These are phyloP conservation scores for Galaxias olidus DNA, from an alignment of 2,797 vertebrate genomes.

Conservation along the genomic window DNA sequence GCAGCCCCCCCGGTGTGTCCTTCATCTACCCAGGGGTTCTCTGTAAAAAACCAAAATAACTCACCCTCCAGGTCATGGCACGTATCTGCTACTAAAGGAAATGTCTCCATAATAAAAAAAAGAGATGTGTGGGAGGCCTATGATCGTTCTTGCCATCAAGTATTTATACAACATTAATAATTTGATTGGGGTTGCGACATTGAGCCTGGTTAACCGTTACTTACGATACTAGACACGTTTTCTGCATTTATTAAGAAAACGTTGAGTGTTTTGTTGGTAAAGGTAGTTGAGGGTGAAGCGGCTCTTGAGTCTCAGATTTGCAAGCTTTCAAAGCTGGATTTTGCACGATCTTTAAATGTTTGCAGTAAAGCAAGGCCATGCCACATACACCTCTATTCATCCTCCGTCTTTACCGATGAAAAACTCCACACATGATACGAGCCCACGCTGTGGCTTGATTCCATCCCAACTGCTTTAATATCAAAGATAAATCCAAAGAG, in stretches of 20 bases:
- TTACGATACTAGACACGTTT: conserved; percentile 41
- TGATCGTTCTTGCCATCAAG: neutral
- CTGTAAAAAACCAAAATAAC: conserved; percentile 63
- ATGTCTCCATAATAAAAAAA: conserved; percentile 33
- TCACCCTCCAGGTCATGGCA: conserved; percentile 48
- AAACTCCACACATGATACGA: conserved; percentile 69
- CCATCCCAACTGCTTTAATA: conserved; percentile 65
- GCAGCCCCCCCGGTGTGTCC: conserved; percentile 52
- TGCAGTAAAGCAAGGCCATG: conserved; percentile 62
- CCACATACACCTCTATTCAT: conserved; percentile 78
- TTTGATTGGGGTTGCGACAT: neutral
- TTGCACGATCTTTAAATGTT: conserved; percentile 67
- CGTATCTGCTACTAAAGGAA: conserved; percentile 54
- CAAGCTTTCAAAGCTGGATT: conserved; percentile 69
- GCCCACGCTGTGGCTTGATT: conserved; percentile 57
- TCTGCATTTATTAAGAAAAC: conserved; percentile 54
- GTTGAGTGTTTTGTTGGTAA: conserved; percentile 60
- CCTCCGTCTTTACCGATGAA: conserved; percentile 72
- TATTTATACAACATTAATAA: neutral
- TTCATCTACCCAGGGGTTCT: conserved; percentile 45
- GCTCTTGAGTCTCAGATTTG: conserved; percentile 59
- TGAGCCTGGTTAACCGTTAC: too few relatives aligned
- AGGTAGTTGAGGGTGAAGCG: conserved; percentile 53
- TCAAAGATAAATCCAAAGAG: conserved; percentile 68
- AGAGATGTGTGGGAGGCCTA: neutral